A percentile compares a stretch with the other conserved stretches of the same genome.
Conservation (phyloP, 2,888 invertebrate species). For the Tanaodytes sp. region DNA sequence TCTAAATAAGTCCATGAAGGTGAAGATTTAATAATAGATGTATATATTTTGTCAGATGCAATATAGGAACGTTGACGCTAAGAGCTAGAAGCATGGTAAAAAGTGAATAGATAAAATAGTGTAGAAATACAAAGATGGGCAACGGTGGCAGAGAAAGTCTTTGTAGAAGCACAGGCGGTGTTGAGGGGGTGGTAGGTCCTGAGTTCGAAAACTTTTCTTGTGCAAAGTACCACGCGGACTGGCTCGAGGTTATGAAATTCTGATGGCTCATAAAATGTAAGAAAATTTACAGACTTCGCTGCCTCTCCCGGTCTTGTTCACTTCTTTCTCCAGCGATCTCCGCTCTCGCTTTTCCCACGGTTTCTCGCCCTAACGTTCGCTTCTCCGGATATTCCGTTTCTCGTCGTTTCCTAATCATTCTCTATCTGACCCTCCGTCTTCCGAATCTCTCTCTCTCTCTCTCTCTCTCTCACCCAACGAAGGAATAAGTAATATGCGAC, state of each 20-base stretch:
- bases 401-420: slow-evolving; percentile 55
- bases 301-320: slow-evolving; percentile 57
- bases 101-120: slow-evolving; percentile 47
- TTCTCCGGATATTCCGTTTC: slow-evolving; percentile 34
- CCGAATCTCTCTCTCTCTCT: slow-evolving; percentile 65
- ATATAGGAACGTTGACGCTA: no score
- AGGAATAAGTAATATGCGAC: slow-evolving; percentile 18
- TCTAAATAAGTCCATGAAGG: no score
- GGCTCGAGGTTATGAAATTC: slow-evolving; percentile 74
- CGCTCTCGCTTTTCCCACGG: slow-evolving; percentile 21
- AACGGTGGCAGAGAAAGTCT: slow-evolving; percentile 43
- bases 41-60: no score
- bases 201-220: slow-evolving; percentile 70
- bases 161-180: slow-evolving; percentile 41
- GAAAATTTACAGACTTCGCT: slow-evolving; percentile 73
- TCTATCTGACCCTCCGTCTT: slow-evolving; percentile 26
- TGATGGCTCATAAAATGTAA: slow-evolving; percentile 74
- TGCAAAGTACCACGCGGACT: slow-evolving; percentile 73
- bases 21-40: no score
- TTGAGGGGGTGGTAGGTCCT: slow-evolving; percentile 55
- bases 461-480: slow-evolving; percentile 17
- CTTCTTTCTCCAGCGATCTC: slow-evolving; percentile 50
- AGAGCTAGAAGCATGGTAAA: neutral
- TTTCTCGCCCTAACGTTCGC: slow-evolving; percentile 26
- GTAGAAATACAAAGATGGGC: slow-evolving; percentile 48